phyloP scores from a whole-genome alignment of 2,113 vertebrate genomes.

The Hypomesus transpacificus region DNA sequence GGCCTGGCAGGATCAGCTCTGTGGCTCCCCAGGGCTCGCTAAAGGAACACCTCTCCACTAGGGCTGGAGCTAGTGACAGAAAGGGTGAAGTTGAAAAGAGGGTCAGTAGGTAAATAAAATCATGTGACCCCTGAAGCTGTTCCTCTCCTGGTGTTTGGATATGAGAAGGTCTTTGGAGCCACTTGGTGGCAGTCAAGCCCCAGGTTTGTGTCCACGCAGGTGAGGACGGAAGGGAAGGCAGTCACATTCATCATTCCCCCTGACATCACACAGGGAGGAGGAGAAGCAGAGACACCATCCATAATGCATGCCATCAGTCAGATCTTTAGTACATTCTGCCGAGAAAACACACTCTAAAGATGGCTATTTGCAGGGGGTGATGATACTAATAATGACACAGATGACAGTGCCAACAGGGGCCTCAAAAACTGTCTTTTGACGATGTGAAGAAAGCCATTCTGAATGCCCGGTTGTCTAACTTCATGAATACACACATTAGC shows the following conservation, averaged over 20 bases:
- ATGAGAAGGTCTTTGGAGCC: conserved; percentile 13
- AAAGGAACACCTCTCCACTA: background rate
- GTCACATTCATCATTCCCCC: conserved; percentile 41
- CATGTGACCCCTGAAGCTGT: background rate
- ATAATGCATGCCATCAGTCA: conserved; percentile 69
- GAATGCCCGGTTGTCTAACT: background rate
- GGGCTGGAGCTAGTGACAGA: background rate
- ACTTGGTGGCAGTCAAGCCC: conserved; percentile 65
- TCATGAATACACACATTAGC: background rate
- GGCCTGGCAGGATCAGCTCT: conserved; percentile 12
- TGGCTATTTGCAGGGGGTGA: conserved; percentile 55
- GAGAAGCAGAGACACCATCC: conserved; percentile 45
- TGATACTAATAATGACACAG: conserved; percentile 56
- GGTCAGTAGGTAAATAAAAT: background rate
- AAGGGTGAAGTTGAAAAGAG: conserved; percentile 1
- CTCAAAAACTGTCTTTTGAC: background rate
- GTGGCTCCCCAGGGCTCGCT: background rate
- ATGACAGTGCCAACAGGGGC: conserved; percentile 28
- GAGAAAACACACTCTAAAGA: conserved; percentile 50
- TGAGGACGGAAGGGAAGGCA: conserved; percentile 2
- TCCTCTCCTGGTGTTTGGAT: background rate
- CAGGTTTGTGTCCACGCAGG: background rate
- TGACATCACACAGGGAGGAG: conserved; percentile 24
- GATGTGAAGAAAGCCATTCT: background rate
- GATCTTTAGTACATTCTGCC: conserved; percentile 49